phyloP scores from a whole-genome alignment of 2,797 vertebrate species.

The Tenualosa thibaudeaui region DNA sequence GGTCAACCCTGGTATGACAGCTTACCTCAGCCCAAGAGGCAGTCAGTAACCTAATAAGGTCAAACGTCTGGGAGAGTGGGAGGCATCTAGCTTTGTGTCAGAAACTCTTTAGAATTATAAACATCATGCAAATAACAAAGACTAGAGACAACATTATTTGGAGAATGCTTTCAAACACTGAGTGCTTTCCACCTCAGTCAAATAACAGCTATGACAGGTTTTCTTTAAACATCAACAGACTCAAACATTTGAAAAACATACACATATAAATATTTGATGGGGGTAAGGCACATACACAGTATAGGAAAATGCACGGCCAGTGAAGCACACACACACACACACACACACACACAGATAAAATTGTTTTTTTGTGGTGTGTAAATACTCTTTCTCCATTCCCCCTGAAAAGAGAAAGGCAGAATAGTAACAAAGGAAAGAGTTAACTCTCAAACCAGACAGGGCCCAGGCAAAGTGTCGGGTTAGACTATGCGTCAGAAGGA shows the following conservation, averaged over 20 bases:
- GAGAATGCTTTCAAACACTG: background rate
- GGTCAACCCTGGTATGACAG: constrained; percentile 49
- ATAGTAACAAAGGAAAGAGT: background rate
- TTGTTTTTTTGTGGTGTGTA: background rate
- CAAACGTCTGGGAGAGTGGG: background rate
- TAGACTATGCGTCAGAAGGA: background rate
- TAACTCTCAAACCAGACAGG: too few relatives aligned
- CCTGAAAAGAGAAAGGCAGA: background rate
- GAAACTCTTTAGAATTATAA: background rate
- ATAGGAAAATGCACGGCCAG: background rate
- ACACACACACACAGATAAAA: background rate
- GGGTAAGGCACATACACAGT: constrained; percentile 29
- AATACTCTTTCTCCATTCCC: background rate
- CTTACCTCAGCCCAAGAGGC: constrained; percentile 8
- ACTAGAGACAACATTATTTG: background rate
- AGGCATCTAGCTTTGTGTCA: background rate
- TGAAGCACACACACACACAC: background rate
- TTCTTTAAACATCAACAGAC: background rate
- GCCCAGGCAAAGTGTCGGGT: background rate
- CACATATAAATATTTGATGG: background rate
- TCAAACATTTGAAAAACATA: background rate
- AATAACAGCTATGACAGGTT: background rate
- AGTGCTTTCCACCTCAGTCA: background rate
- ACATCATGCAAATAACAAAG: background rate
- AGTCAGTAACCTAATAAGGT: constrained; percentile 16